Evolutionary conservation across 2,113 vertebrate species (phyloP).

Genomic region (cattle (Bos taurus)): ARS-UCD2.0 NC_037335.1:24330001-24330500

Average conservation of each 20-base stretch:
- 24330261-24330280: background rate
- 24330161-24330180: background rate
- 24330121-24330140: background rate
- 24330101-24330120: background rate
- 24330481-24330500: background rate
- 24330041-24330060: background rate
- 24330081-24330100: background rate
- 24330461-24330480: background rate
- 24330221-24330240: background rate
- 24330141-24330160: background rate
- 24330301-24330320: background rate
- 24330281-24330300: rapidly evolving
- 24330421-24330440: background rate
- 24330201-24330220: background rate
- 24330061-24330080: background rate
- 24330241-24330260: background rate
- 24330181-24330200: background rate
- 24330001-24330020: background rate
- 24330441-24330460: background rate
- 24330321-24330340: background rate
- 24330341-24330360: background rate
- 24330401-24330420: background rate
- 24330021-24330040: background rate
- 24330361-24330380: background rate
- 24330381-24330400: background rate